Evolutionary conservation across 1,140 invertebrate genomes (phyloP).

Genomic region (Bombus polaris): DNA sequence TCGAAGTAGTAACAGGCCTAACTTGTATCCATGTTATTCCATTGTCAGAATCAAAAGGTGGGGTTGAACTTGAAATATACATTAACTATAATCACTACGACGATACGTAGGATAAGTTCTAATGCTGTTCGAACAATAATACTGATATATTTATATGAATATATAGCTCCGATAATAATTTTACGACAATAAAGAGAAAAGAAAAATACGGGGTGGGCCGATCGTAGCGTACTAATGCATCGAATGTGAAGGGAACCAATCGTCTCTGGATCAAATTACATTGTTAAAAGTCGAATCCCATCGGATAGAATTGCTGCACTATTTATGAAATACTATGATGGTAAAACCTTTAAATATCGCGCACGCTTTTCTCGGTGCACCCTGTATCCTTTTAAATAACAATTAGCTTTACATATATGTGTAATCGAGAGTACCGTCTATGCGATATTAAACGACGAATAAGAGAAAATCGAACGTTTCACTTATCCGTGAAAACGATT

Average conservation of each 20-base stretch:
- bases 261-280: neutral
- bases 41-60: constrained; percentile 46
- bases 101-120: constrained; percentile 78
- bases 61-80: constrained; percentile 51
- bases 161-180: constrained; percentile 75
- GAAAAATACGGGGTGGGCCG: constrained; percentile 38
- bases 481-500: constrained; percentile 1
- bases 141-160: constrained; percentile 77
- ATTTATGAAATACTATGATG: neutral
- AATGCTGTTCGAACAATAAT: constrained; percentile 84
- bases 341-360: neutral
- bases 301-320: no score
- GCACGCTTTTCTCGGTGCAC: constrained; percentile 36
- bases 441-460: neutral
- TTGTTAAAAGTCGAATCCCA: neutral
- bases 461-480: constrained; percentile 12
- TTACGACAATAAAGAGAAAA: constrained; percentile 75
- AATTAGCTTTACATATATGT: constrained; percentile 67
- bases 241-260: neutral
- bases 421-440: constrained; percentile 10
- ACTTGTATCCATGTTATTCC: constrained; percentile 72
- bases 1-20: constrained; percentile 82
- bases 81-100: constrained; percentile 61
- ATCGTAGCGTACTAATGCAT: neutral
- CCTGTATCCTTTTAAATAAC: constrained; percentile 53